phyloP scores from a whole-genome alignment of 2,888 invertebrate genomes.

The Meta bourneti region DNA sequence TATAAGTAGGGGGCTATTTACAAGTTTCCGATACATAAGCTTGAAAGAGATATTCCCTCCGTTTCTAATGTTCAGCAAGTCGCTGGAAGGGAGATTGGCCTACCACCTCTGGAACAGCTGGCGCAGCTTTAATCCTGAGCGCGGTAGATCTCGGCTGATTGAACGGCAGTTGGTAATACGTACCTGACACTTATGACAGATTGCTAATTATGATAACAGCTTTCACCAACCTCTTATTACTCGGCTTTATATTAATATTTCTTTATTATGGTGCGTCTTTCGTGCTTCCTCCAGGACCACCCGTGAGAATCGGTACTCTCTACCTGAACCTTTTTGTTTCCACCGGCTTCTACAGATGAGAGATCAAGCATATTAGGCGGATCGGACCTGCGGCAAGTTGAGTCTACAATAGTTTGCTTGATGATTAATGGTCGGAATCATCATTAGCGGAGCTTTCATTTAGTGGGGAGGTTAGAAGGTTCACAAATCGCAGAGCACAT shows the following conservation, averaged over 20 bases:
- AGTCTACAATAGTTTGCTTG: slow-evolving; percentile 29
- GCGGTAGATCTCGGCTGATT: not conserved
- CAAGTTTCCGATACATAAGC: slow-evolving; percentile 20
- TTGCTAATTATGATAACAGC: slow-evolving; percentile 69
- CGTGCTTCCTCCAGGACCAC: slow-evolving; percentile 36
- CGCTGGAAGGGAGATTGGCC: not conserved
- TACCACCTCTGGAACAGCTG: slow-evolving; percentile 21
- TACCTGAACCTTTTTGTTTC: not conserved
- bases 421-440: slow-evolving; percentile 39
- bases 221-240: slow-evolving; percentile 66
- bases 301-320: slow-evolving; percentile 46
- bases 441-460: slow-evolving; percentile 40
- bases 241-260: slow-evolving; percentile 60
- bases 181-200: slow-evolving; percentile 69
- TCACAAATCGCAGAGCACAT: not conserved
- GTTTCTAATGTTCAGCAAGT: not conserved
- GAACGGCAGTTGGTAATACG: slow-evolving; percentile 50
- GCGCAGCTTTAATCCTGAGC: not conserved
- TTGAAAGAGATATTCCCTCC: slow-evolving; percentile 19
- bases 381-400: not conserved
- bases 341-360: not conserved
- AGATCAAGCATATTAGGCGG: not conserved
- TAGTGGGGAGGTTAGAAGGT: not conserved
- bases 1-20: slow-evolving; percentile 32
- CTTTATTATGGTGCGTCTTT: slow-evolving; percentile 51